Percentiles rank a stretch among this genome's conserved stretches.
phyloP scores from a whole-genome alignment of 2,888 invertebrate species.

The Agelastica alni region DNA sequence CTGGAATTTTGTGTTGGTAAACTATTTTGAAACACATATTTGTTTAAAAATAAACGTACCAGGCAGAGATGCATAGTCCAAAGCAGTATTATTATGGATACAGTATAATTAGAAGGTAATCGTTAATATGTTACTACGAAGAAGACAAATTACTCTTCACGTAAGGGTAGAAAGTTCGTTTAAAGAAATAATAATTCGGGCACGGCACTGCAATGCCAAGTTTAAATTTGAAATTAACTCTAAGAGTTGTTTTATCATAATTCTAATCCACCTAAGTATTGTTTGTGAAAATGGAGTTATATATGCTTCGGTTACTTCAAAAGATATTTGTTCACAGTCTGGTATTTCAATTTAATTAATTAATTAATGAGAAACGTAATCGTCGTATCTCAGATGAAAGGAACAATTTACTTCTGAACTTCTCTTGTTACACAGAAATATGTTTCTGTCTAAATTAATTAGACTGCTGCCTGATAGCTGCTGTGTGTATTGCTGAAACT shows the following conservation, averaged over 20 bases:
- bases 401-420: conserved; percentile 11
- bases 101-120: too few species aligned
- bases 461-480: background rate
- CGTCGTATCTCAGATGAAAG: conserved; percentile 17
- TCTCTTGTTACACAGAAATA: conserved; percentile 9
- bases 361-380: conserved; percentile 28
- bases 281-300: conserved; percentile 14
- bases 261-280: conserved; percentile 19
- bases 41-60: too few species aligned
- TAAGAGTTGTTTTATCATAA: conserved; percentile 27
- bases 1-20: too few species aligned
- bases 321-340: conserved; percentile 17
- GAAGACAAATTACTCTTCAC: too few species aligned
- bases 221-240: conserved; percentile 32
- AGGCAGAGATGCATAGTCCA: too few species aligned
- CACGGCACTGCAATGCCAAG: too few species aligned
- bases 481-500: background rate
- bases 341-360: conserved; percentile 29
- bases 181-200: too few species aligned
- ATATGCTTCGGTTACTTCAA: conserved; percentile 21
- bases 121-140: too few species aligned
- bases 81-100: too few species aligned
- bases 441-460: conserved; percentile 5
- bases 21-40: too few species aligned
- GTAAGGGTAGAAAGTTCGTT: too few species aligned